phyloP scores from a whole-genome alignment of 2,113 vertebrate species.

The Microcebus tavaratra region DNA sequence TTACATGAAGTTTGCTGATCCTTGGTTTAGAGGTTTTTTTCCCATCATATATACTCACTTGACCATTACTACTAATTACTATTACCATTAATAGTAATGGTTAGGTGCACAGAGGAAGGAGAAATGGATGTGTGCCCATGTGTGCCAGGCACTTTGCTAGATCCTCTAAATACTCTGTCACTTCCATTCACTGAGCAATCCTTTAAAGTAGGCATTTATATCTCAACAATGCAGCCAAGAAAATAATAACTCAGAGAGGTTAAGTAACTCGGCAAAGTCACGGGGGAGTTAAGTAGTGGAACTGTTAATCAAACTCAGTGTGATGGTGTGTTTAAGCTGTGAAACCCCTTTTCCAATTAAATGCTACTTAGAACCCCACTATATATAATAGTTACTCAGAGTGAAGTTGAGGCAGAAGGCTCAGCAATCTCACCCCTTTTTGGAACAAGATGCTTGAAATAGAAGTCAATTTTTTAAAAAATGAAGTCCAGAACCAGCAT shows the following conservation, averaged over 20 bases:
- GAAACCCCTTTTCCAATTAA: not conserved
- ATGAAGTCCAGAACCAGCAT: not conserved
- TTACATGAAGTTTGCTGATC: not conserved
- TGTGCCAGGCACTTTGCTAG: not conserved
- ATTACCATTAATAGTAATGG: not conserved
- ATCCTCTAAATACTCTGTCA: not conserved
- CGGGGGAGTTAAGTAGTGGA: not conserved
- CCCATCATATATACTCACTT: not conserved
- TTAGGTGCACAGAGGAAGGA: not conserved
- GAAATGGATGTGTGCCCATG: not conserved
- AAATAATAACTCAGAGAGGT: not conserved
- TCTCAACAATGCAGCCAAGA: not conserved
- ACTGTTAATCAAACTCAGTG: not conserved
- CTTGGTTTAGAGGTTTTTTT: not conserved
- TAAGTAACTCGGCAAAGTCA: not conserved
- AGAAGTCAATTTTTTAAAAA: not conserved
- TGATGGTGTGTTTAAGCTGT: not conserved
- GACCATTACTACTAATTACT: not conserved
- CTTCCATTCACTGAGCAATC: not conserved
- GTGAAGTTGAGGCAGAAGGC: not conserved
- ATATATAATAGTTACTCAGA: not conserved
- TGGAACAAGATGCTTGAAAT: not conserved
- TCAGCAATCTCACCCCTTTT: not conserved
- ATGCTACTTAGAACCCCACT: not conserved
- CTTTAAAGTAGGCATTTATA: not conserved